phyloP scores from a whole-genome alignment of 1,140 invertebrate species.

The Maconellicoccus hirsutus region DNA sequence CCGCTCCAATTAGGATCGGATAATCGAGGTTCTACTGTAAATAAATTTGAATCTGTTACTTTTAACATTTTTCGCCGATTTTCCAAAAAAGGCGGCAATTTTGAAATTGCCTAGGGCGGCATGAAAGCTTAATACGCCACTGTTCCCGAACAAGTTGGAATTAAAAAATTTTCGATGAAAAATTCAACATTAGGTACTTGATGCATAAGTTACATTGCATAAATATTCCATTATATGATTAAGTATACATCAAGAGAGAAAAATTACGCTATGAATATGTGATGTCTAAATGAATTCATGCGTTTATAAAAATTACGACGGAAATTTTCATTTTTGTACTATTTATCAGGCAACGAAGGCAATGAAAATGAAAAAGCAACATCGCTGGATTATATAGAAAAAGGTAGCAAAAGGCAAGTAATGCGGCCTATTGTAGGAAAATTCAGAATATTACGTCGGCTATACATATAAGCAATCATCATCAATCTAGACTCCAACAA shows the following conservation, averaged over 20 bases:
- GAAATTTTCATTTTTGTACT: not conserved
- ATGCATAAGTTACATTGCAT: too few species aligned
- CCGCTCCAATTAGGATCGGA: too few species aligned
- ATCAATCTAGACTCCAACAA: constrained; percentile 18
- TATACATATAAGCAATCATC: constrained; percentile 19
- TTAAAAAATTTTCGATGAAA: too few species aligned
- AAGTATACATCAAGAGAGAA: not conserved
- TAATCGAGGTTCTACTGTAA: too few species aligned
- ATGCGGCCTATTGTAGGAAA: constrained; percentile 3
- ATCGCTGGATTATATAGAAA: not conserved
- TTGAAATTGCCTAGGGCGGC: too few species aligned
- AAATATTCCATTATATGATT: too few species aligned
- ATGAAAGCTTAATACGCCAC: too few species aligned
- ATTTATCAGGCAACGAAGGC: not conserved
- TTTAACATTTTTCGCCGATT: too few species aligned
- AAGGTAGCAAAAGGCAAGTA: not conserved
- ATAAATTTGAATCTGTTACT: too few species aligned
- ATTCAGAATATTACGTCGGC: not conserved
- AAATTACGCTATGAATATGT: not conserved
- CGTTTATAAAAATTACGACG: not conserved
- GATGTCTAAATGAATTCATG: not conserved
- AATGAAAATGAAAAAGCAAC: not conserved
- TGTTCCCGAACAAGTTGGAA: too few species aligned
- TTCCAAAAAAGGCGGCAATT: too few species aligned
- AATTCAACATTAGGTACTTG: too few species aligned